Conservation (phyloP, 92 coral and sea anemone species). For the Siderastrea siderea region DNA sequence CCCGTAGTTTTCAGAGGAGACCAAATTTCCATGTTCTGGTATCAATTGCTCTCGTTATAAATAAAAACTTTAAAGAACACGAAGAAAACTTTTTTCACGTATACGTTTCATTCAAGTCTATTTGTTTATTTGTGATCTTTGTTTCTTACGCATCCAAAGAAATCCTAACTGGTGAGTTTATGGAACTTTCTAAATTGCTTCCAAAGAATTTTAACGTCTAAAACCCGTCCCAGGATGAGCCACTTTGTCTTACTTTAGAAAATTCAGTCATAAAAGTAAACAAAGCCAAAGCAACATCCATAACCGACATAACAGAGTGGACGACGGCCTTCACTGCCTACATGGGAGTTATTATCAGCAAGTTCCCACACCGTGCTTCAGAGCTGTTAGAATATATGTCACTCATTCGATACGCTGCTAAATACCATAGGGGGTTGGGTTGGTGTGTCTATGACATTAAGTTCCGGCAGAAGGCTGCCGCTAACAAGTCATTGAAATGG, state of each 20-base stretch:
- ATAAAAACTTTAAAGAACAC: no score
- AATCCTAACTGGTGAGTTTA: constrained; percentile 23
- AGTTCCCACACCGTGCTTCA: constrained; percentile 47
- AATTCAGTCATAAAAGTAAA: constrained; percentile 46
- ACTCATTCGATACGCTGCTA: constrained; percentile 45
- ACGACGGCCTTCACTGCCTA: constrained; percentile 50
- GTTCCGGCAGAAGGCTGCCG: constrained; percentile 54
- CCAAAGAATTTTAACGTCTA: constrained; percentile 51
- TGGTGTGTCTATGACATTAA: constrained; percentile 54
- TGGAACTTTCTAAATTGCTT: constrained; percentile 27
- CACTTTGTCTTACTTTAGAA: no score
- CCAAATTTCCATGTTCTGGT: no score
- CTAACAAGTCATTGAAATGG: constrained; percentile 3
- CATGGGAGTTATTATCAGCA: constrained; percentile 50
- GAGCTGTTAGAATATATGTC: constrained; percentile 56
- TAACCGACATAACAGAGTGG: constrained; percentile 46
- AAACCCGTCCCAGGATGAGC: constrained; percentile 17
- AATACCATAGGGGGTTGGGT: constrained; percentile 30
- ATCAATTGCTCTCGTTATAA: no score
- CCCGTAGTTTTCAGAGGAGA: no score
- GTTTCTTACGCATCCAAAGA: no score
- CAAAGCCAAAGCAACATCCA: constrained; percentile 31
- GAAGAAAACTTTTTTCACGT: no score
- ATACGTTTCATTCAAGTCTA: no score
- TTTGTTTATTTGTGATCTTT: no score